These are phyloP conservation scores for Mya arenaria DNA, from an alignment of 1,140 invertebrate species.

Conservation along the genomic window DNA sequence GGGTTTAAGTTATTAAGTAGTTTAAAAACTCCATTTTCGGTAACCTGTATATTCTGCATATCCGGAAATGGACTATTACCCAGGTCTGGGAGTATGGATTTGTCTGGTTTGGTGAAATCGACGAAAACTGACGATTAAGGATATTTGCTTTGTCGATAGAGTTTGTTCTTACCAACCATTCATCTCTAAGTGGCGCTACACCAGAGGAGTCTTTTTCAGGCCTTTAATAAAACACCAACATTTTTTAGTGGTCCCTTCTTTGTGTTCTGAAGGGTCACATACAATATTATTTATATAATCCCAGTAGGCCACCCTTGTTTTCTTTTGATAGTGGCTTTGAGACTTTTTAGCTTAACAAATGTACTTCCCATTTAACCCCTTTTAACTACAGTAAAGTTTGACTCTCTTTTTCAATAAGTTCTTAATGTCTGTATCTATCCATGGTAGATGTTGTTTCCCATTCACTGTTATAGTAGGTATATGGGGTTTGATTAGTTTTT, in stretches of 20 bases:
- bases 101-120: neutral
- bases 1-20: conserved; percentile 4
- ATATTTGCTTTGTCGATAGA: neutral
- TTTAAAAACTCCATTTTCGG: neutral
- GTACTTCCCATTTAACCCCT: neutral
- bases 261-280: neutral
- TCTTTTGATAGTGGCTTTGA: neutral
- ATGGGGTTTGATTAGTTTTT: neutral
- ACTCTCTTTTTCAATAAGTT: neutral
- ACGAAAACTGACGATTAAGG: neutral
- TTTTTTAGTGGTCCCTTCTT: neutral
- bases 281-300: neutral
- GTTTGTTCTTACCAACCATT: neutral
- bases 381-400: neutral
- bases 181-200: neutral
- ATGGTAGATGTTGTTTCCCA: conserved; percentile 2
- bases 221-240: neutral
- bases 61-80: neutral
- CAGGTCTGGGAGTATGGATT: neutral
- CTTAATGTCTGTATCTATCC: neutral
- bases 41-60: neutral
- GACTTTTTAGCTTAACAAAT: neutral
- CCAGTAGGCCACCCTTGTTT: neutral
- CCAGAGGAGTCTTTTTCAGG: conserved; percentile 1
- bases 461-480: neutral